Base-by-base conservation (phyloP, 2,888 invertebrate species). In the Ormyrus rosae region DNA sequence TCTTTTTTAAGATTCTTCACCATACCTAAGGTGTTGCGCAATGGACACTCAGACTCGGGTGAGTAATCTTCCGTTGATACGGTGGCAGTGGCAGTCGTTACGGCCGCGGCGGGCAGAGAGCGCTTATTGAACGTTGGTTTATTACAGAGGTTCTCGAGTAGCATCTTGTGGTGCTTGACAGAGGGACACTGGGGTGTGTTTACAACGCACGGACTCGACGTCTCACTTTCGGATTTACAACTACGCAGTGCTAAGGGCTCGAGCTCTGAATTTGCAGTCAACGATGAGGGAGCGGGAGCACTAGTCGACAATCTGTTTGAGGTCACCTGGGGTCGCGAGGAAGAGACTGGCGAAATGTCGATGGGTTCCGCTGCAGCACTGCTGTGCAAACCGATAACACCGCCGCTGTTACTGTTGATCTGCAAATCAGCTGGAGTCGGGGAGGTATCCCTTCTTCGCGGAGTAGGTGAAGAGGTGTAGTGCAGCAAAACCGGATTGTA, bases 1-100 rank as follows among this genome's bases (percentile, higher is more conserved):
- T 96, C 97, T 89, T 95, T 95, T 91, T 96, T 96, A 85, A 97
- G 93, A 92, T 95, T 96, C 92, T 95, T 94, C 85, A 97, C 97
- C 89, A 95, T 95, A 50, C 97, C 96, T 63, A 93, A 93, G 80
- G 93, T 88, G 83, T 89, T 91, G 34, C 91, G 87, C 11, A 86
- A 88, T 46, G 76, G 78, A n/a, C 79, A 55, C 68, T 91, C 90
- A 5, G 86, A 85, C 82, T 87, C 89, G 5, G 89, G 88, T 9
- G 91, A 89, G 73, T 91, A 91, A 63, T 92, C 91, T 9, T 48
- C 34, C 61, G 63, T 50, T 11, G n/a, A 46, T 46, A 34, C 34
- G 34, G 34, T 4, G 34, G 34, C 34, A 34, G 34, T 34, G 4
- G 34, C 34, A 34, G 34, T 34, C 34, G 34, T 34, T 34, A 34